These are phyloP conservation scores for Pseudococcus longispinus DNA, from an alignment of 2,888 invertebrate species.

Conservation along the genomic window DNA sequence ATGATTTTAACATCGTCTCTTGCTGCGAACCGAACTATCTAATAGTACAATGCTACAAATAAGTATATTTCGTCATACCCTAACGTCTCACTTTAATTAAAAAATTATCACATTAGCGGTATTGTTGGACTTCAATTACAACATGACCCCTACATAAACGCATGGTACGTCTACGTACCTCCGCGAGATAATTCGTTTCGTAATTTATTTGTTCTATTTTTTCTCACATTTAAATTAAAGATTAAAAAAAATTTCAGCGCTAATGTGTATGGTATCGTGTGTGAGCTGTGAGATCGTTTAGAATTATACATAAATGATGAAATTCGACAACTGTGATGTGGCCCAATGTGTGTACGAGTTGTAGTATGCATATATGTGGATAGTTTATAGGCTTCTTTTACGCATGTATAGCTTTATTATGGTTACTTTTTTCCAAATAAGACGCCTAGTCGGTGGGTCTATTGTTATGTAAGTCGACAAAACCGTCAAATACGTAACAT, in stretches of 20 bases:
- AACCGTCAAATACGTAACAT: neutral
- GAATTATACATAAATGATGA: neutral
- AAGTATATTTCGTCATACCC: neutral
- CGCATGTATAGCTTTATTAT: neutral
- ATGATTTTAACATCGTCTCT: neutral
- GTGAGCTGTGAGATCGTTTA: neutral
- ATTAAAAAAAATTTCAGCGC: neutral
- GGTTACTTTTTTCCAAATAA: neutral
- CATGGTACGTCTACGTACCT: neutral
- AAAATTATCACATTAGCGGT: constrained; percentile 34
- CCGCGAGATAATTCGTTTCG: neutral
- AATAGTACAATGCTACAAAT: neutral
- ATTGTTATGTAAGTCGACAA: neutral
- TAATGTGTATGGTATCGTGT: neutral
- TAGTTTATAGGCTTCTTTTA: neutral
- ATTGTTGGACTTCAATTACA: constrained; percentile 19
- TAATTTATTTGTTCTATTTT: constrained; percentile 35
- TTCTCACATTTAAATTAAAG: constrained; percentile 32
- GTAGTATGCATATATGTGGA: no score
- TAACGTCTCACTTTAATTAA: constrained; percentile 19
- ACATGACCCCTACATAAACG: neutral
- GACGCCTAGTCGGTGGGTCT: neutral
- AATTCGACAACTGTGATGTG: neutral
- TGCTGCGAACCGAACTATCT: neutral
- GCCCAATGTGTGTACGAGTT: neutral